These are phyloP conservation scores for Arothron firmamentum DNA, from an alignment of 2,113 vertebrate species.

Conservation along the genomic window DNA sequence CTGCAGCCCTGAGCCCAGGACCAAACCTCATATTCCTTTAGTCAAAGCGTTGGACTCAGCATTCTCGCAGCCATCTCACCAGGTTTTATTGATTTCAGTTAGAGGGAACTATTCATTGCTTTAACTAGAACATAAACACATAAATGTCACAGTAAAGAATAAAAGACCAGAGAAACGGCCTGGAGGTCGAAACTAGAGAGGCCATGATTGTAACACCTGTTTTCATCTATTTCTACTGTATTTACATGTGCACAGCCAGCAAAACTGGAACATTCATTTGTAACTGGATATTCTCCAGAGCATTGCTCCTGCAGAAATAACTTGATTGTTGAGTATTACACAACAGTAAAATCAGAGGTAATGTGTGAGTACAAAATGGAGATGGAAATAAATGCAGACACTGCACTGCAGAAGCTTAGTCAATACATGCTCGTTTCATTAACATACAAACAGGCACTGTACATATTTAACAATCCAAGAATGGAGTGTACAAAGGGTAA, in stretches of 20 bases:
- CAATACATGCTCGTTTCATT: background rate
- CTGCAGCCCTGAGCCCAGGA: constrained; percentile 23
- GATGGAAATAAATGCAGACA: background rate
- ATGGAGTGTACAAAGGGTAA: constrained; percentile 11
- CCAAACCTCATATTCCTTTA: constrained; percentile 43
- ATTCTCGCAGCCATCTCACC: constrained; percentile 38
- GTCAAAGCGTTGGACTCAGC: constrained; percentile 53
- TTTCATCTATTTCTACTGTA: too few relatives aligned
- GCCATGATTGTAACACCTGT: background rate
- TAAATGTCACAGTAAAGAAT: constrained; percentile 46
- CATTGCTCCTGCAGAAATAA: too few relatives aligned
- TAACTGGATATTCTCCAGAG: too few relatives aligned
- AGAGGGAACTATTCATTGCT: constrained; percentile 60
- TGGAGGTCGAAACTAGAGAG: constrained; percentile 4
- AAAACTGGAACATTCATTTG: too few relatives aligned
- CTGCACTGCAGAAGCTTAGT: constrained; percentile 2
- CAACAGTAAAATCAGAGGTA: too few relatives aligned
- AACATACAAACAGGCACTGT: constrained; percentile 1
- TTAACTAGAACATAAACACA: constrained; percentile 63
- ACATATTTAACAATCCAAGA: constrained; percentile 16
- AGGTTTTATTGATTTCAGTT: constrained; percentile 66
- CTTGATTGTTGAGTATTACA: too few relatives aligned
- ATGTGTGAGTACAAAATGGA: too few relatives aligned
- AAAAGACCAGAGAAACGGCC: constrained; percentile 34
- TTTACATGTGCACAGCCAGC: too few relatives aligned